Evolutionary conservation across 64 coral and sea anemone species (phyloP), one percentile per base, ranked within the genome.

Genomic region (Acropora tenuis): DNA sequence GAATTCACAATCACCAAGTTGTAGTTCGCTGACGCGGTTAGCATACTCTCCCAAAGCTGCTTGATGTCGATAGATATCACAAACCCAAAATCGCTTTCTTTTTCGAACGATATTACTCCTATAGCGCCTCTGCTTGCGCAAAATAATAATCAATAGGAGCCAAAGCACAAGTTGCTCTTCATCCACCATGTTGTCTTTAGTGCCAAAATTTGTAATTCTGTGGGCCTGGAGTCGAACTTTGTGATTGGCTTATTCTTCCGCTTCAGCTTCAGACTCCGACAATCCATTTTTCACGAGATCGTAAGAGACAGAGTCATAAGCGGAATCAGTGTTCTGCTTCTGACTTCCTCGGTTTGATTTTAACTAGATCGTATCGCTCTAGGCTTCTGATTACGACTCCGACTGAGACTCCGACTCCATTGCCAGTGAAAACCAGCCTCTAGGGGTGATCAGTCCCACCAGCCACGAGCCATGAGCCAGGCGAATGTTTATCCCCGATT

Each of bases 81-180:
- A 0, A 78, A 89, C 74, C 89, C 89, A 90, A 83, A 63, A 74
- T 72, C 69, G 30, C 43, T 46, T 63, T 65, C 87, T 68, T 79
- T 53, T 89, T 89, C 76, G 74, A 48, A 79, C 77, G 13, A 65
- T 42, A 1, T 50, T 43, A 80, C 42, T 90, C 68, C 58, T 79
- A 41, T 41, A 60, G 7, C 59, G 68, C 50, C 61, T 75, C n/a
- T 50, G 77, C 89, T 63, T 69, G 17, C 78, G 77, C 78, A 79
- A 90, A 69, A 79, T 90, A 90, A 80, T 69, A 43, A 80, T 66
- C 63, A 78, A 18, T 82, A 90, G 59, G 41, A 66, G 40, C 88
- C 61, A 80, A 82, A 74, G 78, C 58, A 78, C 43, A 71, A 65
- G 55, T 65, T 82, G 18, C 50, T 80, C 78, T 80, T 80, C 73